Evolutionary conservation across 64 coral and sea anemone genomes (phyloP), one percentile per base, ranked within the genome.

Genomic region (Acropora yongei): DNA sequence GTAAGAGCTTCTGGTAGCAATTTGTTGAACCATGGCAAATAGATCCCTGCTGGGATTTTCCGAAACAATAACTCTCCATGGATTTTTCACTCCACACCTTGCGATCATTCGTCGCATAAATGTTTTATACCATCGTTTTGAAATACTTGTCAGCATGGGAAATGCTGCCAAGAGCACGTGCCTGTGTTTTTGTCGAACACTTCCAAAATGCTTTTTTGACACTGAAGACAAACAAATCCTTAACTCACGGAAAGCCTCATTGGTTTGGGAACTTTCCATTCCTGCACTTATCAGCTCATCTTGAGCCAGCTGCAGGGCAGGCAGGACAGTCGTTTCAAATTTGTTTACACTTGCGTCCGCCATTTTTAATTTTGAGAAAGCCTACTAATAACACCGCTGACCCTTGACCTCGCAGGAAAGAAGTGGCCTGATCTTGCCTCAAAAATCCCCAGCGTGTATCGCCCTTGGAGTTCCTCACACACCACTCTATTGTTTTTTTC

Each of bases 51-150:
- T 43, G 73, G 41, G 78, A 57, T 80, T 58, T 80, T 80, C 78
- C n/a, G 18, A 80, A 80, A 80, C 50, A 80, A 53, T 58, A 39
- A 58, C 49, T 80, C 78, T 41, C 50, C 78, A 80, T 80, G 78
- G 78, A 80, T 80, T 80, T 80, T 80, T 80, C 78, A 80, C 78
- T 80, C 78, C 78, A 80, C 47, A 80, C 78, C 78, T 80, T 57
- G 78, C 14, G 16, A 55, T 40, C 78, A 80, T 80, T 80, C 16
- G 78, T 80, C 47, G 47, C 78, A 80, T 80, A n/a, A 55, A 55
- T 55, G 51, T 55, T 55, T 55, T 55, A 55, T 55, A 55, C 51
- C 1, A 55, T 55, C 51, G 5, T 55, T 55, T 55, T 55, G 51
- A 55, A 55, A 55, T 55, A 55, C 51, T 55, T 55, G 51, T 55